Evolutionary conservation across 2,113 vertebrate species (phyloP).

Genomic region (Cairina moschata): DNA sequence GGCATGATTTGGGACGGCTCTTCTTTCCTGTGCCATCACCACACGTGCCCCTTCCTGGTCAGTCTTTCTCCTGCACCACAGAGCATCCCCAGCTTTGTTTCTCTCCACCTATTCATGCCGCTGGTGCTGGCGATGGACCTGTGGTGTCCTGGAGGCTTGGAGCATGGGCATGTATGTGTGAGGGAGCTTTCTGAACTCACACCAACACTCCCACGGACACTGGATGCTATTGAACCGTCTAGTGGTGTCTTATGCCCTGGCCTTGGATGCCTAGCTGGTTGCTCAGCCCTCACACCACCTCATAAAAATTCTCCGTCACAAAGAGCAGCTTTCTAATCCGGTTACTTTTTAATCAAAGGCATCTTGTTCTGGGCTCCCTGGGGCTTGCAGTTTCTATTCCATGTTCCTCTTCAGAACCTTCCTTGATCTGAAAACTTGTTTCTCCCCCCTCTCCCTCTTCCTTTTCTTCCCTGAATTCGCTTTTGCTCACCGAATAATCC

Average conservation of each 20-base stretch:
- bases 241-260: not conserved
- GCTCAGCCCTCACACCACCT: slow-evolving; percentile 14
- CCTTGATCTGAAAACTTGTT: not conserved
- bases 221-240: not conserved
- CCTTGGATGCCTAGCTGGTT: slow-evolving; percentile 1
- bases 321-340: slow-evolving; percentile 19
- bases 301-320: slow-evolving; percentile 4
- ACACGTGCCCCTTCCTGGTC: not conserved
- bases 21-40: not conserved
- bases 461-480: not conserved
- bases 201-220: rapidly evolving
- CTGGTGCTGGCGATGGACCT: not conserved
- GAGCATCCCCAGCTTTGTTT: not conserved
- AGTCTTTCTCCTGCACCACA: not conserved
- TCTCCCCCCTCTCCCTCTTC: not conserved
- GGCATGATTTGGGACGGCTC: not conserved
- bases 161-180: rapidly evolving
- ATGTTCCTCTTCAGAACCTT: not conserved
- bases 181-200: not conserved
- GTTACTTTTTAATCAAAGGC: not conserved
- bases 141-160: not conserved
- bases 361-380: not conserved
- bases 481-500: not conserved
- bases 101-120: not conserved
- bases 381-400: not conserved